Conservation (phyloP, 2,113 vertebrate species). For the Nicator chloris region DNA sequence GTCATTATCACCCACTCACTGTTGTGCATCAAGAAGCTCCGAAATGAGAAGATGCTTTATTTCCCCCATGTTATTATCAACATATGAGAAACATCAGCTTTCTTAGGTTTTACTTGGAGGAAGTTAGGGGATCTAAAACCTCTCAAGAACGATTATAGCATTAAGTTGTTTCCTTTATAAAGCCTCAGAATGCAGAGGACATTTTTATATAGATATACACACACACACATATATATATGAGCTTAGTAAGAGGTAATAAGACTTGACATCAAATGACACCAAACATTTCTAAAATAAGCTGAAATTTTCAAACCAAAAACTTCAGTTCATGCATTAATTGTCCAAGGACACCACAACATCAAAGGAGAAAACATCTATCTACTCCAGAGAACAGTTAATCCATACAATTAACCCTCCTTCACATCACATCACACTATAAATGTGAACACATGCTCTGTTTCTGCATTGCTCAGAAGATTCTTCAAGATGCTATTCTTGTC, state of each 20-base stretch:
- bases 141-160: background rate
- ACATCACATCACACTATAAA: background rate
- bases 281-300: background rate
- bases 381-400: conserved; percentile 27
- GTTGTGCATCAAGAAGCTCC: background rate
- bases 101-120: background rate
- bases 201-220: background rate
- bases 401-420: conserved; percentile 10
- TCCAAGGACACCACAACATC: background rate
- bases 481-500: conserved; percentile 1
- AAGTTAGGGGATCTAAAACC: background rate
- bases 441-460: background rate
- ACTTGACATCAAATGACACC: background rate
- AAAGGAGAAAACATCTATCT: background rate
- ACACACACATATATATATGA: rapidly evolving
- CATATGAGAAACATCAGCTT: background rate
- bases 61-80: background rate
- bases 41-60: background rate
- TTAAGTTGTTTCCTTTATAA: background rate
- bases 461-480: background rate
- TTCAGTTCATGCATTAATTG: background rate
- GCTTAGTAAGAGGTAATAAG: background rate
- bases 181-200: background rate
- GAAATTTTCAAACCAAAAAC: background rate
- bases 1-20: background rate